A percentile compares a stretch with the other conserved stretches of the same genome.
Conservation (phyloP, 2,113 vertebrate species). For the Eulacestoma nigropectus region DNA sequence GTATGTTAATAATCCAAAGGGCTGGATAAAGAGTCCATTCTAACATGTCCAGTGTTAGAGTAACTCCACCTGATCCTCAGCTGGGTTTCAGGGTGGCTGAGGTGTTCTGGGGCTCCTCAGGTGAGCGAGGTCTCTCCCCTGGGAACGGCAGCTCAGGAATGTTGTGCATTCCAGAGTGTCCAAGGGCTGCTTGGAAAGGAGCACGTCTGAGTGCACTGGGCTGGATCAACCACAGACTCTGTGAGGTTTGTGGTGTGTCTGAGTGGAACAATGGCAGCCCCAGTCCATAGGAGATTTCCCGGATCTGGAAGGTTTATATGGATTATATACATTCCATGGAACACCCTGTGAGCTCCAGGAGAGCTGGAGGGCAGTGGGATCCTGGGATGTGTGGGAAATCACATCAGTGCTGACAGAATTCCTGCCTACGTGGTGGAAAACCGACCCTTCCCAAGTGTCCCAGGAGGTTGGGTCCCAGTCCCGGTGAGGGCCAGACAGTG, state of each 20-base stretch:
- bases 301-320: background rate
- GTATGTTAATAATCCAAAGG: background rate
- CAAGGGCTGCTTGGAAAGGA: background rate
- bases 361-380: background rate
- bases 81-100: background rate
- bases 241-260: constrained; percentile 57
- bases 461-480: background rate
- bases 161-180: background rate
- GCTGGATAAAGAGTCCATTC: background rate
- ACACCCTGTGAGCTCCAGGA: background rate
- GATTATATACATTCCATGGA: background rate
- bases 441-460: rapidly evolving
- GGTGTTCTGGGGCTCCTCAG: background rate
- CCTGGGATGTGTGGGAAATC: background rate
- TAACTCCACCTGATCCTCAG: background rate
- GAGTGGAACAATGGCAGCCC: constrained; percentile 38
- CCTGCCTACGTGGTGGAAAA: background rate
- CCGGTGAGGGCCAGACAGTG: background rate
- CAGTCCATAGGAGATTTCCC: background rate
- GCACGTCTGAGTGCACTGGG: constrained; percentile 16
- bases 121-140: background rate
- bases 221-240: constrained; percentile 37
- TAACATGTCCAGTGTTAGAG: background rate
- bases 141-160: background rate
- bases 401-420: background rate